Base-by-base conservation (phyloP, 2,888 invertebrate species). In the Troides aeacus region DNA sequence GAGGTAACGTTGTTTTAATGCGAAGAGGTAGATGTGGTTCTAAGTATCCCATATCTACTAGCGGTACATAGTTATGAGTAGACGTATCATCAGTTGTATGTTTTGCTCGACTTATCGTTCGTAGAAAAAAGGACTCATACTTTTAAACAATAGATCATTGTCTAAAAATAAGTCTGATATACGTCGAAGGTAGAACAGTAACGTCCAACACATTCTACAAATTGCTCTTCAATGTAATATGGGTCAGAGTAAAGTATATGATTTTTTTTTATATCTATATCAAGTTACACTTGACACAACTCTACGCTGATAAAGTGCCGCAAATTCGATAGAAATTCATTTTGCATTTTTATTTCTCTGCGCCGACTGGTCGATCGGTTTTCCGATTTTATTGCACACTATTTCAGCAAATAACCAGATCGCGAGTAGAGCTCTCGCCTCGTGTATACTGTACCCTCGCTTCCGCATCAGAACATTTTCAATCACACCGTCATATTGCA, bases 341-440 rank as follows among this genome's bases (percentile, higher is more conserved):
- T 57, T 57, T 57, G 62, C 46, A 36, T 65, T 39, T 59, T 65
- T 39, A 58, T 65, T 46, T 59, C 24, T 42, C 21, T 1, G 30
- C 24, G 50, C 23, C 42, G 62, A 56, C 53, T 24, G 24, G 53
- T 23, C 42, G 62, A 39, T 42, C 58, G 64, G 53, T 57, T 65
- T 59, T 59, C 58, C 17, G 15, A 60, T 60, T 66, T 60, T 60
- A 60, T 60, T 64, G 64, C 57, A 56, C 60, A 42, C 66, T 66
- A 64, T 64, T 61, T 64, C 64, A 62, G 46, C 57, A 69, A 69
- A 64, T 68, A 64, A 68, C 64, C 57, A 56, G 61, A 69, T 69
- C 60, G 58, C 15, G 42, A 69, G 57, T 56, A 60, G 24, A 68
- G 30, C 64, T 69, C 61, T 61, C 56, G 24, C 17, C 10, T 21